phyloP scores from a whole-genome alignment of 2,113 vertebrate genomes.

The Chaetops frenatus region DNA sequence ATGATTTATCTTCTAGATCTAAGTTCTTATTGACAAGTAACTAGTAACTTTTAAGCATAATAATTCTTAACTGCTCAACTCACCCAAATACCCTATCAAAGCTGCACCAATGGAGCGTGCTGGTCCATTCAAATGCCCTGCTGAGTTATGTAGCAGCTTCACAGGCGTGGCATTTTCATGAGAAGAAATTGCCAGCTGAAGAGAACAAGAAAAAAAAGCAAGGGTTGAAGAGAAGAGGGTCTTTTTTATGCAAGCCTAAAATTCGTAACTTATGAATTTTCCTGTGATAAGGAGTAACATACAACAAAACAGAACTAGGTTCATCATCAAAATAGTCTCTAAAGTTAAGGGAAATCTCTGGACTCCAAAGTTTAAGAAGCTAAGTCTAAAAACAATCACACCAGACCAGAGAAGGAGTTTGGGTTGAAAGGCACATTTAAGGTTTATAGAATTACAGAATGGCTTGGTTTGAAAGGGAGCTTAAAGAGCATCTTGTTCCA shows the following conservation, averaged over 20 bases:
- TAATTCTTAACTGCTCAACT: background rate
- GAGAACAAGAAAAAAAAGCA: background rate
- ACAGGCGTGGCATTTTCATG: slow-evolving; percentile 98
- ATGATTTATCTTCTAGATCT: background rate
- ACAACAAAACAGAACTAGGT: background rate
- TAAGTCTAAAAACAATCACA: background rate
- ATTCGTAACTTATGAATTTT: background rate
- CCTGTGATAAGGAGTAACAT: background rate
- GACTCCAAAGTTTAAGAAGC: background rate
- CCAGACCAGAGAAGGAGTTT: background rate
- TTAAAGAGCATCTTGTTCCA: background rate
- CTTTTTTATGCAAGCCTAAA: background rate
- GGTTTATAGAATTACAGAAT: background rate
- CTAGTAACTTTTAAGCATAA: background rate
- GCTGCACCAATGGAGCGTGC: slow-evolving; percentile 90
- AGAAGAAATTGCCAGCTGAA: slow-evolving; percentile 90
- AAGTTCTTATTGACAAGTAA: background rate
- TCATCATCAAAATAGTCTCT: background rate
- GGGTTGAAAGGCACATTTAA: background rate
- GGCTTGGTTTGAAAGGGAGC: background rate
- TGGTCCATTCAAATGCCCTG: slow-evolving; percentile 91
- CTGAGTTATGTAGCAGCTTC: slow-evolving; percentile 91
- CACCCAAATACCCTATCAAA: slow-evolving; percentile 96
- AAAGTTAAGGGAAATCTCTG: background rate
- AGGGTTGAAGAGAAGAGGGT: background rate